Evolutionary conservation across 2,888 invertebrate genomes (phyloP).

Genomic region (Ornithoptera alexandrae): DNA sequence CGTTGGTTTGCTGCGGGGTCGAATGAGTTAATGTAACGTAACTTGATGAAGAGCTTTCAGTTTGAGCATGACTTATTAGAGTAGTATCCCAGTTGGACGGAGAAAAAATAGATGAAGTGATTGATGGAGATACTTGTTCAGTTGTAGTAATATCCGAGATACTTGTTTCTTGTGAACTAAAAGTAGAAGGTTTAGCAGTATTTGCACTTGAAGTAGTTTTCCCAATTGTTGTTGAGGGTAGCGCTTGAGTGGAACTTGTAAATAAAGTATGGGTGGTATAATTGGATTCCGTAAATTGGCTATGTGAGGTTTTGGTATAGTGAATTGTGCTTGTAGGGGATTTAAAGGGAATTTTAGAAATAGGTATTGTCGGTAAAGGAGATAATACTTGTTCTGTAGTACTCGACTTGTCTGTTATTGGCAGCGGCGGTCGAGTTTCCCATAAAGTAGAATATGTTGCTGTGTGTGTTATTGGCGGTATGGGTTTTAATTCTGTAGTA

Average conservation of each 20-base stretch:
- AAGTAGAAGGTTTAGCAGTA: background rate
- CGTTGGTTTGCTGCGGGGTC: no score
- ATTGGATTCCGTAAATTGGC: background rate
- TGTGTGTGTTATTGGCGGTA: slow-evolving; percentile 12
- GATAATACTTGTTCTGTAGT: slow-evolving; percentile 5
- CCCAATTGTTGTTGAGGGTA: background rate
- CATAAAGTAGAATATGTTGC: slow-evolving; percentile 2
- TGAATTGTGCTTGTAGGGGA: no score
- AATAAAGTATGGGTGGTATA: background rate
- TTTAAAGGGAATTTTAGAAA: background rate
- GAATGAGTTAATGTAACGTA: no score
- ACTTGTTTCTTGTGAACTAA: background rate
- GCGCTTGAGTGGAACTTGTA: slow-evolving; percentile 5
- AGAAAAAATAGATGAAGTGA: no score
- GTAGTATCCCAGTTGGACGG: no score
- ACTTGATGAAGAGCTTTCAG: no score
- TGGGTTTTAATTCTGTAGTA: slow-evolving; percentile 6
- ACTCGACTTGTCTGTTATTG: slow-evolving; percentile 6
- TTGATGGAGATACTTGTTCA: no score
- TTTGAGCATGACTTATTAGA: no score
- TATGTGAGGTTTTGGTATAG: background rate
- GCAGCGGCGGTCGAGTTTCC: slow-evolving; percentile 7
- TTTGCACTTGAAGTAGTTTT: background rate
- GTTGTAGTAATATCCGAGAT: background rate
- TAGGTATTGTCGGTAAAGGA: background rate